These are phyloP conservation scores for Lepidurus couesii DNA, from an alignment of 1,140 invertebrate species.

Conservation along the genomic window DNA sequence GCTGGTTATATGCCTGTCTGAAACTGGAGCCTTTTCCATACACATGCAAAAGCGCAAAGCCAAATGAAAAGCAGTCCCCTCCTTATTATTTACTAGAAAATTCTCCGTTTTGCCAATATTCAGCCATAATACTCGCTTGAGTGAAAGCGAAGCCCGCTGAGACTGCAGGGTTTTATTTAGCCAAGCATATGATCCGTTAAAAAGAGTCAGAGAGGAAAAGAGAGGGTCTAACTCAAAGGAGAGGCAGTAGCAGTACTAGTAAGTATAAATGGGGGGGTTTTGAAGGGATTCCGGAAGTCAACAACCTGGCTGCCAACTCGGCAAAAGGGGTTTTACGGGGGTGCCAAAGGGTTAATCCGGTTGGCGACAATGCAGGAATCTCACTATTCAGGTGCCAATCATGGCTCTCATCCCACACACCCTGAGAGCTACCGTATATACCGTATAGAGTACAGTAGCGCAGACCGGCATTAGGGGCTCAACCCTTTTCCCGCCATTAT, in stretches of 20 bases:
- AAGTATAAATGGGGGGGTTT: background rate
- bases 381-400: slow-evolving; percentile 21
- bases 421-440: background rate
- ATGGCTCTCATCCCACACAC: slow-evolving; percentile 13
- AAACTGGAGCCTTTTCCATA: background rate
- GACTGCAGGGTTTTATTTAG: slow-evolving; percentile 8
- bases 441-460: no score
- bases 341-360: slow-evolving; percentile 17
- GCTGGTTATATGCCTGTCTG: slow-evolving; percentile 14
- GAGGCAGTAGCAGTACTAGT: background rate
- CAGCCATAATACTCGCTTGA: background rate
- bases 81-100: background rate
- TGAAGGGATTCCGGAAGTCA: slow-evolving; percentile 12
- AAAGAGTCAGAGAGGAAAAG: background rate
- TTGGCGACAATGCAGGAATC: slow-evolving; percentile 13
- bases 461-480: background rate
- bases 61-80: no score
- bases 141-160: slow-evolving; percentile 12
- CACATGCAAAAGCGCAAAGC: background rate
- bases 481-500: slow-evolving; percentile 1
- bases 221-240: background rate
- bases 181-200: background rate
- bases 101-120: slow-evolving; percentile 2
- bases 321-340: background rate
- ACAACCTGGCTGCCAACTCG: slow-evolving; percentile 1